Base-by-base conservation (phyloP, 2,797 vertebrate genomes). In the Syngnathus rostellatus region DNA sequence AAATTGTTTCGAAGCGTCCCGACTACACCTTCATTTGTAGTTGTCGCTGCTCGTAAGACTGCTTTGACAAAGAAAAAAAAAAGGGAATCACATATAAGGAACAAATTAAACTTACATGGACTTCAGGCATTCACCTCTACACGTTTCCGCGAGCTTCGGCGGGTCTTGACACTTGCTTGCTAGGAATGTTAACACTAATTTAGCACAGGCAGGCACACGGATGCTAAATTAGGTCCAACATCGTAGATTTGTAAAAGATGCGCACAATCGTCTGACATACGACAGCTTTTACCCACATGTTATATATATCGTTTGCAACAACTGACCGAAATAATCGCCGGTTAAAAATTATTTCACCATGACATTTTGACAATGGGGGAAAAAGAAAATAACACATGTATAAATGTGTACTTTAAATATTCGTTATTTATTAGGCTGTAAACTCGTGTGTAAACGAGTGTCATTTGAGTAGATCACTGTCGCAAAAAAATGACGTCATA, bases 51-150 rank as follows among this genome's bases (percentile, higher is more conserved):
- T 37, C 8, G 16, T 38, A 58, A 17, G 2, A 8, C 16, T 17
- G 25, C 14, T 37, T 38, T 37, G 1, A 8, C 31, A 37, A 8
- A 37, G 37, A 8, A 37, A 57, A 14, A 1, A 16, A 14, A 6
- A 14, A 31, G 3, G 3, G 31, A 8, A 43, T 43, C 5, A 12
- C 23, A 55, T 9, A 53, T 31, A 31, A 4, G 37, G 17, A 55
- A 38, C 4, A 61, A 4, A 69, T 5, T 5, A 68, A 63, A 87
- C 86, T 89, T 78, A 88, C 87, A 88, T 89, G 39, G 31, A 82
- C 68, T 62, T 50, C 14, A 6, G 40, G 38, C 40, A 40, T 57
- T 43, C 23, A 40, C 63, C 63, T 68, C 63, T 54, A 58, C 81
- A 87, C 83, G 86, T 81, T 86, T 74, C 69, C 23, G 23, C n/a